Evolutionary conservation across 2,888 invertebrate species (phyloP).

Genomic region (Stenodema calcarata): DNA sequence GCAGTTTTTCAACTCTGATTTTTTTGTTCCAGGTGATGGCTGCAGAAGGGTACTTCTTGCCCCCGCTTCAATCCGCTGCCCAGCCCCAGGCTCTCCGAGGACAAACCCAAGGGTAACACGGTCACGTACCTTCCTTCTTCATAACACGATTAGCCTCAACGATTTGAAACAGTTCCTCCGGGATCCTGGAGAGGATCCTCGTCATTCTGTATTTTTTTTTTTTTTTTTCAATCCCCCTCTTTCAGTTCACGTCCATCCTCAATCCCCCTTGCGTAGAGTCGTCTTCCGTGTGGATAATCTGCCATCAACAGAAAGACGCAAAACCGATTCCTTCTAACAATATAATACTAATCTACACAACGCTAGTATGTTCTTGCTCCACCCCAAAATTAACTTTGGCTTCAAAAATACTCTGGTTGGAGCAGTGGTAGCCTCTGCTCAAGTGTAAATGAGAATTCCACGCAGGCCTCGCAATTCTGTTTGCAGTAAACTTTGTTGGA

Average conservation of each 20-base stretch:
- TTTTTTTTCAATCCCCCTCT: background rate
- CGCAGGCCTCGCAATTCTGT: too few species aligned
- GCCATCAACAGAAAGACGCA: conserved; percentile 1
- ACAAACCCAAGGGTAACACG: conserved; percentile 48
- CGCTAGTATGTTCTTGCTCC: background rate
- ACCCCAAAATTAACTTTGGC: background rate
- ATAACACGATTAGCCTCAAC: conserved; percentile 42
- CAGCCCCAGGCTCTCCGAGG: conserved; percentile 33
- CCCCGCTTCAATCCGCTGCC: conserved; percentile 25
- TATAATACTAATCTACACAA: background rate
- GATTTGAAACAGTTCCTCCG: conserved; percentile 46
- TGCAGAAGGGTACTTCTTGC: conserved; percentile 45
- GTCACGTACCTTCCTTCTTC: conserved; percentile 42
- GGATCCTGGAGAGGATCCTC: conserved; percentile 9
- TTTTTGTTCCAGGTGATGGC: conserved; percentile 24
- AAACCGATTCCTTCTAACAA: background rate
- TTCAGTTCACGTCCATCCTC: conserved; percentile 10
- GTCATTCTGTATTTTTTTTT: background rate
- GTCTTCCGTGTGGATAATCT: conserved; percentile 33
- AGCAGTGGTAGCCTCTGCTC: too few species aligned
- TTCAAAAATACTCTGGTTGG: too few species aligned
- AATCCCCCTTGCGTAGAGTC: background rate
- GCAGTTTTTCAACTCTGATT: background rate
- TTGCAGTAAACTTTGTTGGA: too few species aligned
- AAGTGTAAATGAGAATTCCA: too few species aligned